Conservation (phyloP, 2,888 invertebrate genomes). For the Alloscopus bannaensis region DNA sequence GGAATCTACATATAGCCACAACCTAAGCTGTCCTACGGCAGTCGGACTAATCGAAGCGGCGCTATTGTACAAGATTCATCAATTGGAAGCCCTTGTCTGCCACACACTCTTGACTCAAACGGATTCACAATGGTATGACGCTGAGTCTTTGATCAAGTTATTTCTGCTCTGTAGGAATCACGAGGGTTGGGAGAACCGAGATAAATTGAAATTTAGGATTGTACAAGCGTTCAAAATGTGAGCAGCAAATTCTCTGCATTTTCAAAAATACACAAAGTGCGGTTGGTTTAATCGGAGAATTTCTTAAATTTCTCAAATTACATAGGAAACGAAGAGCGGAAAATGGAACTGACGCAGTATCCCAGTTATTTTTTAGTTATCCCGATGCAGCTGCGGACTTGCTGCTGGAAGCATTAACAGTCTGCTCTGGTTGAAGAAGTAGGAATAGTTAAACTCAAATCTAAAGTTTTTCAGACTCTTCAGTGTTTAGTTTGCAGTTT, state of each 20-base stretch:
- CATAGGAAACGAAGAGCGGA: constrained; percentile 16
- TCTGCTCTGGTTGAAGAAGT: background rate
- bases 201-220: constrained; percentile 11
- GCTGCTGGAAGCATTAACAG: constrained; percentile 9
- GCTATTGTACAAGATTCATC: background rate
- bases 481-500: no score
- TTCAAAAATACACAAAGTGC: background rate
- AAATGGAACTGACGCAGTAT: background rate
- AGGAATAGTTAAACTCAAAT: background rate
- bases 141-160: constrained; percentile 1
- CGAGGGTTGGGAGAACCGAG: background rate
- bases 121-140: constrained; percentile 19
- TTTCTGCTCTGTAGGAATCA: background rate
- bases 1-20: background rate
- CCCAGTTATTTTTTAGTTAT: background rate
- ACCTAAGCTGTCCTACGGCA: background rate
- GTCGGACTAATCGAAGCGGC: constrained; percentile 24
- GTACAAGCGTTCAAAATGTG: constrained; percentile 25
- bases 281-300: no score
- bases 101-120: background rate
- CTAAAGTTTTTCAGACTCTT: no score
- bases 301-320: no score
- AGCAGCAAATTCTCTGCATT: background rate
- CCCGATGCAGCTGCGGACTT: background rate
- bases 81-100: background rate